Evolutionary conservation across 2,113 vertebrate species (phyloP).

Genomic region (Burhinus bistriatus): DNA sequence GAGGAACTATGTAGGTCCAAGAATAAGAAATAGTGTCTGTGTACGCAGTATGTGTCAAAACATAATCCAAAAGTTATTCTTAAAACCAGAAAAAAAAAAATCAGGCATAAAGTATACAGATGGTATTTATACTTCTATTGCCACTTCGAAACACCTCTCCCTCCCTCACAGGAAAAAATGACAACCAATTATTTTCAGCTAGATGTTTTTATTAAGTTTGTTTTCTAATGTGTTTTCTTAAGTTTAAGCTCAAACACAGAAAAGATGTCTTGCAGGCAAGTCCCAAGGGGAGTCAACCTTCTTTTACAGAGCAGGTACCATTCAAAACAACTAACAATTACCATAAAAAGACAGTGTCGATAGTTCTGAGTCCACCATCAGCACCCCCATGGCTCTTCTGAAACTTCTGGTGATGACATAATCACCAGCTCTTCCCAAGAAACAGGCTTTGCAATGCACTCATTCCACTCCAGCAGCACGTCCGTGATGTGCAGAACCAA

Average conservation of each 20-base stretch:
- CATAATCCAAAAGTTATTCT: neutral
- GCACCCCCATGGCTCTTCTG: neutral
- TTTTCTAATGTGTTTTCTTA: neutral
- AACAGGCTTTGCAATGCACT: neutral
- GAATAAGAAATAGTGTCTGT: neutral
- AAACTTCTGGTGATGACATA: neutral
- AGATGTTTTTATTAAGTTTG: neutral
- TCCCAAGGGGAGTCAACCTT: neutral
- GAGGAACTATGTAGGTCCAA: neutral
- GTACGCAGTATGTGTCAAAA: neutral
- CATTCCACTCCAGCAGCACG: neutral
- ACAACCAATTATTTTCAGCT: neutral
- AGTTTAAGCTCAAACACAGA: neutral
- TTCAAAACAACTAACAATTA: neutral
- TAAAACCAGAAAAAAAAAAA: neutral
- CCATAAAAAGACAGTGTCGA: neutral
- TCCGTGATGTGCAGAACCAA: neutral
- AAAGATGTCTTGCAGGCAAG: neutral
- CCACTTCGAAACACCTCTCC: neutral
- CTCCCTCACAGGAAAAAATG: neutral
- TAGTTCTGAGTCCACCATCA: neutral
- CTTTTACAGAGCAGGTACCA: neutral
- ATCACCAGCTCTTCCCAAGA: neutral
- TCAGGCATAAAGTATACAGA: neutral
- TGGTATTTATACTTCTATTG: neutral